Conservation (phyloP, 2,888 invertebrate species). For the Tetragnatha montana region DNA sequence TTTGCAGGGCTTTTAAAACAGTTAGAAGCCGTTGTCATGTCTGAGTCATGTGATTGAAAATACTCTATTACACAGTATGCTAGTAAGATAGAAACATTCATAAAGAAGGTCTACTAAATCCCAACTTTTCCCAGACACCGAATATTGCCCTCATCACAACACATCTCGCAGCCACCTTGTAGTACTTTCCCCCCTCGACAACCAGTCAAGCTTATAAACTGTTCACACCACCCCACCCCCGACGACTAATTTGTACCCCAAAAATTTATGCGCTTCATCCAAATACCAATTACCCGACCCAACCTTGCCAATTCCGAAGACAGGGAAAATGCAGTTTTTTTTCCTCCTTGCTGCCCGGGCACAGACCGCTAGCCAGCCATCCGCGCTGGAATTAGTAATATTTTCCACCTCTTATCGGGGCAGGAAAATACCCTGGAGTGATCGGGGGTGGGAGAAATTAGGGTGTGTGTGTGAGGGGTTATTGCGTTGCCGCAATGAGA, state of each 20-base stretch:
- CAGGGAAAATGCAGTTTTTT: background rate
- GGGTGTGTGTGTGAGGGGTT: slow-evolving; percentile 8
- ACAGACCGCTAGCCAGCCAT: background rate
- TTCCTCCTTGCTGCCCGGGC: background rate
- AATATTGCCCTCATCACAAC: background rate
- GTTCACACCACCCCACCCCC: background rate
- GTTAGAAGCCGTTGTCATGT: too few relatives aligned
- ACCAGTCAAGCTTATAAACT: background rate
- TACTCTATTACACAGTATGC: too few relatives aligned
- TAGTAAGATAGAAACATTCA: too few relatives aligned
- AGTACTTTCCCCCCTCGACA: background rate
- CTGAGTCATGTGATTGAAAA: too few relatives aligned
- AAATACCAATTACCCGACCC: background rate
- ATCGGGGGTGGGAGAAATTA: background rate
- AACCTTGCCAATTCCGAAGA: background rate
- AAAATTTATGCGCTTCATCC: background rate
- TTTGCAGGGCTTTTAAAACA: too few relatives aligned
- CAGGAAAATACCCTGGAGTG: background rate
- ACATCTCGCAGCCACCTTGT: background rate
- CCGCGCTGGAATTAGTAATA: background rate
- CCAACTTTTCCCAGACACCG: too few relatives aligned
- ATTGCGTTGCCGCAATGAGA: slow-evolving; percentile 46
- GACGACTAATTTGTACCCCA: background rate
- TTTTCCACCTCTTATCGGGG: slow-evolving; percentile 4
- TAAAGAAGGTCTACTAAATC: too few relatives aligned